Percentiles rank a stretch among this genome's conserved stretches.
phyloP scores from a whole-genome alignment of 2,888 invertebrate species.

The Himalopsyche anomala region DNA sequence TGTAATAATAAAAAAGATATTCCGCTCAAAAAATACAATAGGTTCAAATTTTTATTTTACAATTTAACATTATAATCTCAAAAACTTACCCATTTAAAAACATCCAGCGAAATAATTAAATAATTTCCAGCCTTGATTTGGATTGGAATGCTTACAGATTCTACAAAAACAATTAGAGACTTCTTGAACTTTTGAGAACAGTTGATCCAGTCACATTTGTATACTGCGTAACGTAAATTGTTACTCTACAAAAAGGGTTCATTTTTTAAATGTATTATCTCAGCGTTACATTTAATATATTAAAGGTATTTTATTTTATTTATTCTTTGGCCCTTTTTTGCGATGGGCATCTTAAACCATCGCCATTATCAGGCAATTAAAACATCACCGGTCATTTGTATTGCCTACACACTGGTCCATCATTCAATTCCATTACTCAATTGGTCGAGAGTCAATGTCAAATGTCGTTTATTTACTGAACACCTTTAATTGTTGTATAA shows the following conservation, averaged over 20 bases:
- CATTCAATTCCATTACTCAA: too few species aligned
- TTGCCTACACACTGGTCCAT: too few species aligned
- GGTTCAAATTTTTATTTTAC: background rate
- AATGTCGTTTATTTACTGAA: too few species aligned
- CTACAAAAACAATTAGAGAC: constrained; percentile 45
- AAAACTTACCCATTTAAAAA: constrained; percentile 22
- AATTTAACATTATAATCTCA: background rate
- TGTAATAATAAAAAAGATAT: constrained; percentile 20
- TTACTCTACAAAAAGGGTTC: constrained; percentile 34
- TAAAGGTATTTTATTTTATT: too few species aligned
- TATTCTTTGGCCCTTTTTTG: too few species aligned
- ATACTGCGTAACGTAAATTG: constrained; percentile 33
- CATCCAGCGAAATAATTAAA: constrained; percentile 35
- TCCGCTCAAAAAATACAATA: background rate
- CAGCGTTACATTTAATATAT: too few species aligned
- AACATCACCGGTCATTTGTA: too few species aligned
- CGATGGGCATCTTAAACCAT: too few species aligned
- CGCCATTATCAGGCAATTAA: too few species aligned
- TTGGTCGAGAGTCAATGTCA: too few species aligned
- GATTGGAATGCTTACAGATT: constrained; percentile 44
- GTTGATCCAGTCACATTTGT: constrained; percentile 47
- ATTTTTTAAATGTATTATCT: too few species aligned
- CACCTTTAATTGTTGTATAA: too few species aligned
- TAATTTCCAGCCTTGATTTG: constrained; percentile 44
- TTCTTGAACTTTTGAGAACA: constrained; percentile 49